Evolutionary conservation across 2,797 vertebrate genomes (phyloP).

Genomic region (Ceryle rudis): DNA sequence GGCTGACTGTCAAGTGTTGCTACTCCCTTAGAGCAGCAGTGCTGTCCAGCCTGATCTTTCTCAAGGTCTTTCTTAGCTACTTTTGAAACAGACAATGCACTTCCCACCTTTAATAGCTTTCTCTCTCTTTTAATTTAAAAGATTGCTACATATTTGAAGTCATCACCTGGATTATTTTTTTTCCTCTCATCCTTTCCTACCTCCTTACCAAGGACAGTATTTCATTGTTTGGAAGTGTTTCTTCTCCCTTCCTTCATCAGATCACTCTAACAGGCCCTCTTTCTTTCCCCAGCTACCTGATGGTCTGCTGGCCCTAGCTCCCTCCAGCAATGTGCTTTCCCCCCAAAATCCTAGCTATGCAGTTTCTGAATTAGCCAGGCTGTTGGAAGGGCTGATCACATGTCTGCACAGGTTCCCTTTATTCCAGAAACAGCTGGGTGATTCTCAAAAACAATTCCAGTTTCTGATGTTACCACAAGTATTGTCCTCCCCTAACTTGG

Average conservation of each 20-base stretch:
- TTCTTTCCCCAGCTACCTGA: neutral
- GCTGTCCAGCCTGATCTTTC: constrained; percentile 8
- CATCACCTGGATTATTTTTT: neutral
- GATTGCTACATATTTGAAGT: neutral
- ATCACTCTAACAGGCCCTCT: neutral
- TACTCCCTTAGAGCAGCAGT: neutral
- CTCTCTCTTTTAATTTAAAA: neutral
- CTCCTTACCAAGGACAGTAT: neutral
- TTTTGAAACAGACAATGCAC: constrained; percentile 18
- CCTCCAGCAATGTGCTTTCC: neutral
- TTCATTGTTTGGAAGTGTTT: neutral
- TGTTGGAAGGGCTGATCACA: neutral
- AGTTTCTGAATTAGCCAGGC: neutral
- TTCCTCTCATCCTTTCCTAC: neutral
- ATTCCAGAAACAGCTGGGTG: neutral
- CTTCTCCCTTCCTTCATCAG: neutral
- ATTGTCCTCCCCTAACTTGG: neutral
- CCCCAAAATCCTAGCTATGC: neutral
- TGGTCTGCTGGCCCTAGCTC: neutral
- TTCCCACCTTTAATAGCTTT: constrained; percentile 22
- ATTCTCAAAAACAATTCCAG: neutral
- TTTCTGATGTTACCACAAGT: neutral
- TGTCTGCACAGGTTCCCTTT: neutral
- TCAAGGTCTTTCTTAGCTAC: neutral
- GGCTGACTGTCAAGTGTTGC: neutral